Percentiles rank a stretch among this genome's conserved stretches.
These are phyloP conservation scores for Xiphophorus couchianus DNA, from an alignment of 2,113 vertebrate species.

Conservation along the genomic window DNA sequence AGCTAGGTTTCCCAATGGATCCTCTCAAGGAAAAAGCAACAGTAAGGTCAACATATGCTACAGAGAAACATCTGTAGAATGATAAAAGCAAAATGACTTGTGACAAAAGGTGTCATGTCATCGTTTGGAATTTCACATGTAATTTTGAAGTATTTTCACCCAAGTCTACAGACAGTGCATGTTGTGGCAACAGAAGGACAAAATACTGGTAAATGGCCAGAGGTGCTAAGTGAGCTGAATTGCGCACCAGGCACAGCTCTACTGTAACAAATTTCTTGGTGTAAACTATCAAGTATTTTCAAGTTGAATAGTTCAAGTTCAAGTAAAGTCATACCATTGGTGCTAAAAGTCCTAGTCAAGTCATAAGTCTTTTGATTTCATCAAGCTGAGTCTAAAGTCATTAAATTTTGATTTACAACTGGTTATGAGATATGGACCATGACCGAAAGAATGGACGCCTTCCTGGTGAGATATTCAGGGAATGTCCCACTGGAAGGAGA, in stretches of 20 bases:
- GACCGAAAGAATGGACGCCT: background rate
- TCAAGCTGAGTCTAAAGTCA: background rate
- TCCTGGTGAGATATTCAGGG: too few species aligned
- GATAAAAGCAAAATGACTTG: background rate
- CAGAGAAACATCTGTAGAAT: constrained; percentile 19
- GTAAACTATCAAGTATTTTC: too few species aligned
- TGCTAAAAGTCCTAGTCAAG: too few species aligned
- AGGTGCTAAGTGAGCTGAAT: too few species aligned
- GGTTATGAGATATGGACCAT: background rate
- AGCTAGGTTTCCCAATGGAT: constrained; percentile 43
- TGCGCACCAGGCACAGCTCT: too few species aligned
- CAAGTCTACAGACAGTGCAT: background rate
- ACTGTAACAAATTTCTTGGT: too few species aligned
- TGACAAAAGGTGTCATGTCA: background rate
- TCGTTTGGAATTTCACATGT: background rate
- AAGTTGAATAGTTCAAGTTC: too few species aligned
- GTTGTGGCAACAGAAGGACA: too few species aligned
- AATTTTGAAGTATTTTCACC: background rate
- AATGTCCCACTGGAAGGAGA: too few species aligned
- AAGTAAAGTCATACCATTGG: too few species aligned
- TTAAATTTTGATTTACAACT: background rate
- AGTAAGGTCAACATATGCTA: constrained; percentile 23
- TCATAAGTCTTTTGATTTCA: too few species aligned
- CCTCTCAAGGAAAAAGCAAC: constrained; percentile 11
- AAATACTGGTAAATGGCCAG: too few species aligned